These are phyloP conservation scores for Zaprionus taronus DNA, from an alignment of 1,140 invertebrate genomes.

Conservation along the genomic window DNA sequence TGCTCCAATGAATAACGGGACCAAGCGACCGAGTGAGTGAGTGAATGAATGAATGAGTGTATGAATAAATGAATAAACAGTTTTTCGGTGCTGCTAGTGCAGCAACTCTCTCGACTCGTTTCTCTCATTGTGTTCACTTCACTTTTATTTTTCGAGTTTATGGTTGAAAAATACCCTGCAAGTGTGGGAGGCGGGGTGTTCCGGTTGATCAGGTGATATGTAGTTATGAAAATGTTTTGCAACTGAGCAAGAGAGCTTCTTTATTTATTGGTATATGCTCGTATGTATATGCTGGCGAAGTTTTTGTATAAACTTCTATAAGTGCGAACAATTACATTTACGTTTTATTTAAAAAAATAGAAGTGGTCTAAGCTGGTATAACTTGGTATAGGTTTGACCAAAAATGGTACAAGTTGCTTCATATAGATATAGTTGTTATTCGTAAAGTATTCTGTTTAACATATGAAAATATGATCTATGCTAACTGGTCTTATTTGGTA, in stretches of 20 bases:
- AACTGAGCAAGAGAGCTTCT: too few species aligned
- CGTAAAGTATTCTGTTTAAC: too few species aligned
- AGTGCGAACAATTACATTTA: background rate
- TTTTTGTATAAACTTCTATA: background rate
- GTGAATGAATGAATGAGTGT: slow-evolving; percentile 37
- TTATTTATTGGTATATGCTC: background rate
- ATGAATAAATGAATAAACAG: slow-evolving; percentile 29
- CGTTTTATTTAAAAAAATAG: too few species aligned
- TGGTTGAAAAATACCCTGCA: slow-evolving; percentile 15
- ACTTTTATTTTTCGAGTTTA: slow-evolving; percentile 1
- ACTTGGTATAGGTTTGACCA: background rate
- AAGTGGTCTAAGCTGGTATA: background rate
- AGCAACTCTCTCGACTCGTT: slow-evolving; percentile 1
- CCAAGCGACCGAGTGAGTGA: slow-evolving; percentile 24
- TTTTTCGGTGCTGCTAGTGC: slow-evolving; percentile 4
- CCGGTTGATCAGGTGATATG: background rate
- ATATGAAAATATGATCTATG: background rate
- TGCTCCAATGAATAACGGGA: slow-evolving; percentile 46
- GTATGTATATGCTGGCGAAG: background rate
- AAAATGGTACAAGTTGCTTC: background rate
- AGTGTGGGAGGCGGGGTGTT: background rate
- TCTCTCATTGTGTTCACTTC: slow-evolving; percentile 24
- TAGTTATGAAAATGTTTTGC: background rate
- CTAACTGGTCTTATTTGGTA: background rate
- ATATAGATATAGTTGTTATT: background rate